A percentile compares a stretch with the other conserved stretches of the same genome.
These are phyloP conservation scores for Perca schrenkii DNA, from an alignment of 2,113 vertebrate species.

Conservation along the genomic window DNA sequence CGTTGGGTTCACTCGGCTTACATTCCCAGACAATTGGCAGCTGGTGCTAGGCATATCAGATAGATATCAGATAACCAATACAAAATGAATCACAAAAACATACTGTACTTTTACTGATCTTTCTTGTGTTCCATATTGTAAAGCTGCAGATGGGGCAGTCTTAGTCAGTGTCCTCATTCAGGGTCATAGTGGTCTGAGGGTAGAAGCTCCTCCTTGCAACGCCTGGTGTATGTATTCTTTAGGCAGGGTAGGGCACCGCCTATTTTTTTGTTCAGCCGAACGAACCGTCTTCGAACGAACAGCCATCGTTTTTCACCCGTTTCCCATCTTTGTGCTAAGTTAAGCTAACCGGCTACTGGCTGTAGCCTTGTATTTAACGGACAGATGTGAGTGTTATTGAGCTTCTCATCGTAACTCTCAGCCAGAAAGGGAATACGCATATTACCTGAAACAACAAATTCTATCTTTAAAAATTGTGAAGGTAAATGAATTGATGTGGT, in stretches of 20 bases:
- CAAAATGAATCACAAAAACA: conserved; percentile 20
- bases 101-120: not conserved
- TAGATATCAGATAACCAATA: conserved; percentile 54
- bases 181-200: too few species aligned
- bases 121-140: not conserved
- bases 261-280: too few species aligned
- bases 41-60: conserved; percentile 14
- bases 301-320: not conserved
- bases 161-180: too few species aligned
- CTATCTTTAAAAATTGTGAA: too few species aligned
- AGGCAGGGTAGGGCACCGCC: too few species aligned
- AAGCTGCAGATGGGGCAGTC: not conserved
- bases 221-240: too few species aligned
- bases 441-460: not conserved
- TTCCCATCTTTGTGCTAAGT: not conserved
- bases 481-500: not conserved
- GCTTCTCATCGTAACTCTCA: not conserved
- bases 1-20: conserved; percentile 36
- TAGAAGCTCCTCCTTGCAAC: too few species aligned
- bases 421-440: not conserved
- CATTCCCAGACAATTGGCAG: conserved; percentile 51
- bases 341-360: not conserved
- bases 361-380: not conserved
- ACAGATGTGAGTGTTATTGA: not conserved
- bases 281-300: too few species aligned